These are phyloP conservation scores for Apogon hyalosoma DNA, from an alignment of 2,797 vertebrate genomes.

Conservation along the genomic window DNA sequence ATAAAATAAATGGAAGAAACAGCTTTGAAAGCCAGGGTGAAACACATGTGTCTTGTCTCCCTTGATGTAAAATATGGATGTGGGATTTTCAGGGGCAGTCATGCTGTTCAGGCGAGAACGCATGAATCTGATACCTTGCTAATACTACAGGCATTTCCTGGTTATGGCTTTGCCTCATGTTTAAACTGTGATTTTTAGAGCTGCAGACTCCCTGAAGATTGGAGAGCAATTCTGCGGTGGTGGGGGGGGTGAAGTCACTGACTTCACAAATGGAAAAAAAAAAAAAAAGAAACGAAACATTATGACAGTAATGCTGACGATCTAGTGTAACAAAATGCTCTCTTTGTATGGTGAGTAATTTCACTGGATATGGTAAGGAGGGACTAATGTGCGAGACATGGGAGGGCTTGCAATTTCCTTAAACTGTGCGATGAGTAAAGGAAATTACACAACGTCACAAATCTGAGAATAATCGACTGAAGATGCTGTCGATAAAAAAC, in stretches of 20 bases:
- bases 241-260: constrained; percentile 66
- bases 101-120: constrained; percentile 70
- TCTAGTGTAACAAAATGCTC: constrained; percentile 61
- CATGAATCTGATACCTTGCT: constrained; percentile 86
- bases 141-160: constrained; percentile 87
- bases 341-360: constrained; percentile 66
- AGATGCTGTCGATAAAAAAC: constrained; percentile 61
- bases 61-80: constrained; percentile 93
- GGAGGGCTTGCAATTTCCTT: constrained; percentile 68
- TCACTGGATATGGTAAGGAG: constrained; percentile 54
- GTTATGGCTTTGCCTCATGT: constrained; percentile 74
- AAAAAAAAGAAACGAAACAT: constrained; percentile 49
- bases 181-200: constrained; percentile 79
- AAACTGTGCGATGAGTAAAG: constrained; percentile 68
- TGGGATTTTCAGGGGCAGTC: constrained; percentile 88
- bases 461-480: constrained; percentile 55
- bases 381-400: constrained; percentile 61
- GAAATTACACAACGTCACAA: constrained; percentile 71
- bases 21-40: constrained; percentile 94
- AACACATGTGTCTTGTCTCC: constrained; percentile 95
- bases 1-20: constrained; percentile 97
- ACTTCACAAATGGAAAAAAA: constrained; percentile 55
- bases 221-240: constrained; percentile 64
- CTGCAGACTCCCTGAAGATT: constrained; percentile 74
- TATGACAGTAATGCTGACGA: constrained; percentile 66